A percentile compares a stretch with the other conserved stretches of the same genome.
Conservation (phyloP, 2,888 invertebrate species). For the Apotomis capreana region DNA sequence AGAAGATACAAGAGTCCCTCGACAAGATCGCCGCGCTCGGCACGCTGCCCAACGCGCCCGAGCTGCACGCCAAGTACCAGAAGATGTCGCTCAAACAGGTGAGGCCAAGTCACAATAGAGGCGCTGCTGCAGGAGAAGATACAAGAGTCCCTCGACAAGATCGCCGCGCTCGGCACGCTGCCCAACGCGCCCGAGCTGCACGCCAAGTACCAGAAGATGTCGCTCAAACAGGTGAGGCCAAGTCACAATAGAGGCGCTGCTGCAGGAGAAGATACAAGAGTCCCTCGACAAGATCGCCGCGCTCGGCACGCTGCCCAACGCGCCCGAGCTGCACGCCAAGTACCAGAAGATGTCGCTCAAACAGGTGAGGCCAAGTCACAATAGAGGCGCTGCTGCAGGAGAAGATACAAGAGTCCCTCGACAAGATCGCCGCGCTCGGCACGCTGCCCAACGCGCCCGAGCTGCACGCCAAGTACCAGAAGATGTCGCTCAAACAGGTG, state of each 20-base stretch:
- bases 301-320: slow-evolving; percentile 95
- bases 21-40: slow-evolving; percentile 98
- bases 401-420: slow-evolving; percentile 97
- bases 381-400: slow-evolving; percentile 95
- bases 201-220: slow-evolving; percentile 89
- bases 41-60: slow-evolving; percentile 94
- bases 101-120: slow-evolving; percentile 83
- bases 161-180: slow-evolving; percentile 96
- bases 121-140: slow-evolving; percentile 96
- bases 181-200: slow-evolving; percentile 95
- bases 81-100: slow-evolving; percentile 90
- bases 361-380: slow-evolving; percentile 80
- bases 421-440: slow-evolving; percentile 97
- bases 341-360: slow-evolving; percentile 90
- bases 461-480: slow-evolving; percentile 91
- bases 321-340: slow-evolving; percentile 93
- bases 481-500: slow-evolving; percentile 89
- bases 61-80: slow-evolving; percentile 92
- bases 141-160: slow-evolving; percentile 97
- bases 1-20: slow-evolving; percentile 97
- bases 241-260: slow-evolving; percentile 91
- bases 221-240: slow-evolving; percentile 86
- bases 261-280: slow-evolving; percentile 97
- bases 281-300: slow-evolving; percentile 98
- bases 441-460: slow-evolving; percentile 95